Base-by-base conservation (phyloP, 2,888 invertebrate species). In the Neuroscelio doddi region DNA sequence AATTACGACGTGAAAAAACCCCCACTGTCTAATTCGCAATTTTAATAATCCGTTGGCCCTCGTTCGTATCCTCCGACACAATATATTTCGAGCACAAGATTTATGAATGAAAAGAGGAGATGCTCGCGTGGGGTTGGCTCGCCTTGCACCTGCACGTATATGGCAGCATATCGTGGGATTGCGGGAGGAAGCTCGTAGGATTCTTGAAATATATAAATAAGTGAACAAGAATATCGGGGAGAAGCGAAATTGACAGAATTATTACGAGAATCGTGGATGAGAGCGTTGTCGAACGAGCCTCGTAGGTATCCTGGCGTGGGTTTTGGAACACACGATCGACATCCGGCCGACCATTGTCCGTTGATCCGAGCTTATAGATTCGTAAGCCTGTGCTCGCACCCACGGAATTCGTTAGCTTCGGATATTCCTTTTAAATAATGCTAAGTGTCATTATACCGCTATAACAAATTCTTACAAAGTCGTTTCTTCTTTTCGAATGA, bases 271-370 rank as follows among this genome's bases (percentile, higher is more conserved):
- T 70, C n/a, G 64, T 59, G 63, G 64, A 53, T 52, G 59, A 61
- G 57, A 56, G 52, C 59, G 65, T 66, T 64, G 61, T 69, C 61
- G 51, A 58, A 57, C 59, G 59, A 46, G 45, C 44, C 53, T 67
- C 69, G 72, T 74, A 70, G 73, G 72, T 68, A 70, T 71, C 72
- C 71, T 65, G 69, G 76, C 77, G 80, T 80, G 78, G 78, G 80
- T 76, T 81, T 81, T 68, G 76, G 74, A 74, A 77, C 72, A 78
- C 72, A 72, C 69, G 72, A 64, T 64, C 74, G 70, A 71, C 78
- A 78, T 78, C 75, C 76, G 68, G 71, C 57, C 59, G 53, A 73
- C 77, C 79, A 80, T 81, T 81, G 81, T 81, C 77, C 78, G 77
- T 61, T 73, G 76, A 76, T 77, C 67, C n/a, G n/a, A n/a, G n/a